These are phyloP conservation scores for Autographa pulchrina DNA, from an alignment of 2,888 invertebrate genomes.

Conservation along the genomic window DNA sequence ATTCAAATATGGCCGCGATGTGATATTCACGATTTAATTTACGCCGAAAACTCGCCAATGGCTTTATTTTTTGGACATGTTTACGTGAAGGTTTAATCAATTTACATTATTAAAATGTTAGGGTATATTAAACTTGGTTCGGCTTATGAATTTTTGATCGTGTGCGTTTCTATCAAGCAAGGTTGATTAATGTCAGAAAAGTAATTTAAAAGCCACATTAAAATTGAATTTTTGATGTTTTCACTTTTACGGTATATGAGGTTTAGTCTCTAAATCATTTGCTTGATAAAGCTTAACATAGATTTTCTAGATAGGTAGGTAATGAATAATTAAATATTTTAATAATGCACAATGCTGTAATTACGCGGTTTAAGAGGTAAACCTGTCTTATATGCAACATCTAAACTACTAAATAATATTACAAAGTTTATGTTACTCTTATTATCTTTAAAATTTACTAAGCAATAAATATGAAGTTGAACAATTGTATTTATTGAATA, in stretches of 20 bases:
- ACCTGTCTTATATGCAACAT: no score
- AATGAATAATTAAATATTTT: no score
- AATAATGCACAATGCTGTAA: no score
- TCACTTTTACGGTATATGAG: background rate
- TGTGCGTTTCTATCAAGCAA: conserved; percentile 24
- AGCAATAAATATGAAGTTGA: no score
- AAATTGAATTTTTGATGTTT: background rate
- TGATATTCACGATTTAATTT: conserved; percentile 75
- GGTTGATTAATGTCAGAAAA: conserved; percentile 24
- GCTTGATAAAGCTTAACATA: no score
- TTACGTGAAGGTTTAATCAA: conserved; percentile 71
- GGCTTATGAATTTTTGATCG: conserved; percentile 44
- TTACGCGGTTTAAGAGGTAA: no score
- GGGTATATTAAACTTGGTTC: conserved; percentile 40
- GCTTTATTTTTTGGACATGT: conserved; percentile 67
- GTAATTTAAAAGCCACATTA: background rate
- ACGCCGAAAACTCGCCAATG: conserved; percentile 66
- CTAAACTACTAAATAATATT: no score
- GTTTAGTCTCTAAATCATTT: background rate
- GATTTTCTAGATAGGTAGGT: no score
- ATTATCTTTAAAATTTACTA: no score
- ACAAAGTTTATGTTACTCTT: no score
- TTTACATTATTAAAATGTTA: conserved; percentile 70
- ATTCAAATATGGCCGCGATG: conserved; percentile 65
- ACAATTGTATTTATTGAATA: no score